Evolutionary conservation across 2,888 invertebrate genomes (phyloP).

Genomic region (Endomychus coccineus): DNA sequence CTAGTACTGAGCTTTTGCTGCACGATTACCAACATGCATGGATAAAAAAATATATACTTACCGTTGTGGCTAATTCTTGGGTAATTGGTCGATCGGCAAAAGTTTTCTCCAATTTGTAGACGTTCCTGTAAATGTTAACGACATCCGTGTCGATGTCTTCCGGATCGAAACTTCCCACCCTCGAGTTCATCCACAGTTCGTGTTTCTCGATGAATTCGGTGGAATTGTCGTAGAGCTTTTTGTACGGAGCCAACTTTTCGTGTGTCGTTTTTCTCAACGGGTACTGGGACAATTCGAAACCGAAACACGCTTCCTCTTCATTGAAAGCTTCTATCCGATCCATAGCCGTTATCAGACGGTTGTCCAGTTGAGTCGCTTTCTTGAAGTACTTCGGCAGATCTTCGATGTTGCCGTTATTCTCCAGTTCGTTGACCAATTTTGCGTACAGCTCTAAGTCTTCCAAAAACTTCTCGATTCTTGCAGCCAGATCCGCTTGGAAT

Average conservation of each 20-base stretch:
- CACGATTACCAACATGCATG: too few relatives aligned
- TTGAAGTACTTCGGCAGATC: slow-evolving; percentile 76
- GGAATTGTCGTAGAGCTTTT: slow-evolving; percentile 82
- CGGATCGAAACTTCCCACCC: slow-evolving; percentile 79
- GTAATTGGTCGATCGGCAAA: slow-evolving; percentile 73
- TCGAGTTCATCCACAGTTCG: slow-evolving; percentile 76
- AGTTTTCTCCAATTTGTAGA: slow-evolving; percentile 82
- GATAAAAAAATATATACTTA: slow-evolving; percentile 1
- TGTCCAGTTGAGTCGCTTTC: slow-evolving; percentile 72
- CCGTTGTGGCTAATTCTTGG: slow-evolving; percentile 52
- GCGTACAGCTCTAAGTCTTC: slow-evolving; percentile 75
- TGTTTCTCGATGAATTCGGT: slow-evolving; percentile 78
- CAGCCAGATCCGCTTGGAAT: slow-evolving; percentile 74
- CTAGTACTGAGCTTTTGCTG: too few relatives aligned
- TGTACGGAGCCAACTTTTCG: slow-evolving; percentile 77
- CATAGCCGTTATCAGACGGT: slow-evolving; percentile 65
- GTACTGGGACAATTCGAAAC: slow-evolving; percentile 83
- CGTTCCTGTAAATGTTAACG: slow-evolving; percentile 59
- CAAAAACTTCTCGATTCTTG: slow-evolving; percentile 71
- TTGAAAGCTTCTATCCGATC: slow-evolving; percentile 81
- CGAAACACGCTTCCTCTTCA: slow-evolving; percentile 82
- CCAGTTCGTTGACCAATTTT: slow-evolving; percentile 75
- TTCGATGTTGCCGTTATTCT: slow-evolving; percentile 79
- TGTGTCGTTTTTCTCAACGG: slow-evolving; percentile 71
- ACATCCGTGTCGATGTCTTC: slow-evolving; percentile 81